These are phyloP conservation scores for Anagyrus pseudococci DNA, from an alignment of 2,888 invertebrate species.

Conservation along the genomic window DNA sequence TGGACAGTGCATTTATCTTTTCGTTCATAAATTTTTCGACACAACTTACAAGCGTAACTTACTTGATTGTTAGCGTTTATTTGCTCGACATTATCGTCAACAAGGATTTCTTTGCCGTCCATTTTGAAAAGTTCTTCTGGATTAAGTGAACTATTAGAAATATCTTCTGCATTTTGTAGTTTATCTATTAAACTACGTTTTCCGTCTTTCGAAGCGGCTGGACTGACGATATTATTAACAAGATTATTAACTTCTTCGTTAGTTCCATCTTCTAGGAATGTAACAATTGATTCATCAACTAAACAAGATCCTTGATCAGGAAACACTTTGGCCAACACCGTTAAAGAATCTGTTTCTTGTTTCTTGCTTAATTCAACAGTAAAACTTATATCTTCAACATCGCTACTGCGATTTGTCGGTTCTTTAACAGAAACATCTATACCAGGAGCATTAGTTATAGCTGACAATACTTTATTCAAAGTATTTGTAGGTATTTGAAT, in stretches of 20 bases:
- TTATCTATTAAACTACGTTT: conserved; percentile 45
- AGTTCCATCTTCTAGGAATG: conserved; percentile 52
- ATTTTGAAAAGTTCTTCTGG: conserved; percentile 57
- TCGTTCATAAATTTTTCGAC: conserved; percentile 57
- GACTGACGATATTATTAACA: conserved; percentile 50
- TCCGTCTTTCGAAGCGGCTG: conserved; percentile 45
- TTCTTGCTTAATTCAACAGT: conserved; percentile 57
- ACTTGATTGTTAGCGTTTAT: conserved; percentile 51
- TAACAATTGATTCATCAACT: conserved; percentile 55
- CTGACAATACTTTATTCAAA: conserved; percentile 56
- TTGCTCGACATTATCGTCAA: conserved; percentile 58
- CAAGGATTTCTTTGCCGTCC: conserved; percentile 58
- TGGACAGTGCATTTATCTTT: conserved; percentile 60
- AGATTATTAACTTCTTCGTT: conserved; percentile 55
- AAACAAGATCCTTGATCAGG: conserved; percentile 59
- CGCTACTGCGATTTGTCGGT: conserved; percentile 50
- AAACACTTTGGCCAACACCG: conserved; percentile 56
- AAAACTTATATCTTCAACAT: conserved; percentile 58
- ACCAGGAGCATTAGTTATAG: conserved; percentile 52
- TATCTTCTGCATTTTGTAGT: conserved; percentile 51
- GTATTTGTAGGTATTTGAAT: conserved; percentile 58
- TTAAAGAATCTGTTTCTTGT: conserved; percentile 43
- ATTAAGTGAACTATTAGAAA: conserved; percentile 49
- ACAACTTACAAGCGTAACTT: conserved; percentile 57
- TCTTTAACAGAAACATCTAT: conserved; percentile 59